phyloP scores from a whole-genome alignment of 2,888 invertebrate genomes.

The Heliconius charithonia region DNA sequence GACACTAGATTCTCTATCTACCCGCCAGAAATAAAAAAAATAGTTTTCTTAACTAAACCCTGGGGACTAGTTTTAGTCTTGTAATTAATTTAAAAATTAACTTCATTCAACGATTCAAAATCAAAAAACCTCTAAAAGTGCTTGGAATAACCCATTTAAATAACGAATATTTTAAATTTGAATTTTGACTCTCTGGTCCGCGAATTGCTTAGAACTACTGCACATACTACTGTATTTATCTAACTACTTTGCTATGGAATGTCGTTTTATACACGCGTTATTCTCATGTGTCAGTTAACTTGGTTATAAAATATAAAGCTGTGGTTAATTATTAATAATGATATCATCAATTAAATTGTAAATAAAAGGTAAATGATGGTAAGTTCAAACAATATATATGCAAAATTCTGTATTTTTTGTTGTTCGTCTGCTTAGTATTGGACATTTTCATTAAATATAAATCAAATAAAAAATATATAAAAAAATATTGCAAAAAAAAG shows the following conservation, averaged over 20 bases:
- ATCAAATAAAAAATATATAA: no score
- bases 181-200: background rate
- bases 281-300: background rate
- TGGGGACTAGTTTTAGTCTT: no score
- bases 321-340: background rate
- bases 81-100: background rate
- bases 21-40: no score
- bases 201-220: slow-evolving; percentile 34
- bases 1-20: background rate
- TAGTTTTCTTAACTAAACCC: no score
- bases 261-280: background rate
- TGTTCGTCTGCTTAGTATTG: no score
- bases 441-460: no score
- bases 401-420: no score
- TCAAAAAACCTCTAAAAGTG: no score
- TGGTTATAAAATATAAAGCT: background rate
- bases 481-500: no score
- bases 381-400: background rate
- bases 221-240: slow-evolving; percentile 18
- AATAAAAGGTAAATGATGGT: background rate
- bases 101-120: no score
- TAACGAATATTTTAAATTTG: no score
- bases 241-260: slow-evolving; percentile 13
- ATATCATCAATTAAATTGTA: background rate
- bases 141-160: no score